phyloP scores from a whole-genome alignment of 2,888 invertebrate species.

The Napeogenes sylphis region DNA sequence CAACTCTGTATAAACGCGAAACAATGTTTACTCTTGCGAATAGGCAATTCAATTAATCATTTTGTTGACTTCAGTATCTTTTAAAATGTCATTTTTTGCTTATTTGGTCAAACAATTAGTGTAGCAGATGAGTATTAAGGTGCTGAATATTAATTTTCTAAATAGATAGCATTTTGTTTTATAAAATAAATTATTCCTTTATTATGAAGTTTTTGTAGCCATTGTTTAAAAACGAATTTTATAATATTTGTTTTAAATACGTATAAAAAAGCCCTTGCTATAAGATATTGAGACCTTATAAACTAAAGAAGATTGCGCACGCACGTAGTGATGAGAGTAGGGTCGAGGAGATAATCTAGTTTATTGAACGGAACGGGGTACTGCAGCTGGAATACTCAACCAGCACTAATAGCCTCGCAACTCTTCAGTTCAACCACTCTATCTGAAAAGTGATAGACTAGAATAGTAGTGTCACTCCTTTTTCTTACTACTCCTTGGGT shows the following conservation, averaged over 20 bases:
- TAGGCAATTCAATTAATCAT: constrained; percentile 4
- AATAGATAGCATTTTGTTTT: too few species aligned
- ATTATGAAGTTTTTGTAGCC: too few species aligned
- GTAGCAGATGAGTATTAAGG: too few species aligned
- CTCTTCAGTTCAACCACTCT: constrained; percentile 60
- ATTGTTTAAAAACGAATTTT: too few species aligned
- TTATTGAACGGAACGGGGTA: constrained; percentile 51
- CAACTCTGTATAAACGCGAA: constrained; percentile 11
- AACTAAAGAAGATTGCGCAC: constrained; percentile 38
- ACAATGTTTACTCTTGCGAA: constrained; percentile 11
- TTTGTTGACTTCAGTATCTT: background rate
- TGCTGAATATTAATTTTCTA: too few species aligned
- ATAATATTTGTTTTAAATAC: background rate
- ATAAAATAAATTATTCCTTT: too few species aligned
- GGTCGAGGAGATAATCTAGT: constrained; percentile 63
- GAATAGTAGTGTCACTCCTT: constrained; percentile 16
- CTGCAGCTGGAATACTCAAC: constrained; percentile 46
- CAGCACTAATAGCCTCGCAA: constrained; percentile 65
- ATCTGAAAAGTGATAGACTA: constrained; percentile 59
- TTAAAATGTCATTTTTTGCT: background rate
- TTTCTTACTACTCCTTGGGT: constrained; percentile 4
- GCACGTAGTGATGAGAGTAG: constrained; percentile 43
- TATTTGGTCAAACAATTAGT: too few species aligned
- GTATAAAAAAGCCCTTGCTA: background rate
- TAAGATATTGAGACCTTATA: constrained; percentile 16